These are phyloP conservation scores for Laterallus jamaicensis DNA, from an alignment of 2,113 vertebrate species.

Conservation along the genomic window DNA sequence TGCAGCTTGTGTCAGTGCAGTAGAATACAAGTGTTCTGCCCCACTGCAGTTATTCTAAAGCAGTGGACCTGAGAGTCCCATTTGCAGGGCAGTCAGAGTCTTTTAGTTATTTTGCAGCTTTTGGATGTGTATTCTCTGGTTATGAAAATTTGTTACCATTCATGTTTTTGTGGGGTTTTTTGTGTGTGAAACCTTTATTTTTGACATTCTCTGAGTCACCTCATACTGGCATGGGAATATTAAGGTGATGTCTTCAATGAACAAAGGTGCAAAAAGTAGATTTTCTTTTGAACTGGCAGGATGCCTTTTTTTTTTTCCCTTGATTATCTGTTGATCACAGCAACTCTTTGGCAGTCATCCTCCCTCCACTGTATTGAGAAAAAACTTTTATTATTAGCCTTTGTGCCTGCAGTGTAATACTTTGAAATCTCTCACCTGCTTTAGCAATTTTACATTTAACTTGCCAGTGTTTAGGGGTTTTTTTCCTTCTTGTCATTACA, in stretches of 20 bases:
- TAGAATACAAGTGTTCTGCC: not conserved
- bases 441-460: not conserved
- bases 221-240: not conserved
- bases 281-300: not conserved
- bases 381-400: not conserved
- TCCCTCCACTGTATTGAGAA: not conserved
- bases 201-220: not conserved
- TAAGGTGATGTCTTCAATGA: not conserved
- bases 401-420: not conserved
- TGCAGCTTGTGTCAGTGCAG: not conserved
- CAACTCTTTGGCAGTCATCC: not conserved
- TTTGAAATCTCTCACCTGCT: not conserved
- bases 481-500: not conserved
- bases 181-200: not conserved
- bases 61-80: not conserved
- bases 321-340: not conserved
- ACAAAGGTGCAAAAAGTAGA: not conserved
- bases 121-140: not conserved
- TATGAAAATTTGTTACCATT: not conserved
- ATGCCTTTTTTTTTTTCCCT: not conserved
- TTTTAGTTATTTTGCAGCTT: not conserved
- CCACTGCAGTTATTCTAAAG: not conserved
- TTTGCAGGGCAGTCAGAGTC: not conserved
- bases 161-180: not conserved
- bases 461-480: not conserved